Percentiles rank a stretch among this genome's conserved stretches.
These are phyloP conservation scores for Percopsis transmontana DNA, from an alignment of 2,113 vertebrate species.

Conservation along the genomic window DNA sequence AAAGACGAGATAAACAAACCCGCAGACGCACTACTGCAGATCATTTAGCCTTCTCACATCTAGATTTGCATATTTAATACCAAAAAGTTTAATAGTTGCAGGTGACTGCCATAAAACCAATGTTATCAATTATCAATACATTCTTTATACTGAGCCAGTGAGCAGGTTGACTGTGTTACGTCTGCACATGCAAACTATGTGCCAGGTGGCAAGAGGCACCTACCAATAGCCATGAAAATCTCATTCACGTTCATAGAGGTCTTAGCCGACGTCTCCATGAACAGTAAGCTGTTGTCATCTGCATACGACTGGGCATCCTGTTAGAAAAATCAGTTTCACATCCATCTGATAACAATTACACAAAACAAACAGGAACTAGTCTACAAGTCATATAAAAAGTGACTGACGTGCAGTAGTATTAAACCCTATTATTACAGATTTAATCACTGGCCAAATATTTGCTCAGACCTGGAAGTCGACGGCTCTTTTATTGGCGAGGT, in stretches of 20 bases:
- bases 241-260: conserved; percentile 98
- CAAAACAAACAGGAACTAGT: too few species aligned
- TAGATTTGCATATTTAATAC: neutral
- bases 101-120: neutral
- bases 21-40: too few species aligned
- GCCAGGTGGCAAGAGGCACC: conserved; percentile 51
- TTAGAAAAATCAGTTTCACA: conserved; percentile 34
- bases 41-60: too few species aligned
- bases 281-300: conserved; percentile 98
- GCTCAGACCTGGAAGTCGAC: conserved; percentile 93
- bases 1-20: neutral
- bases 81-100: too few species aligned
- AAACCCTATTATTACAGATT: too few species aligned
- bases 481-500: conserved; percentile 95
- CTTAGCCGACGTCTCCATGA: conserved; percentile 98
- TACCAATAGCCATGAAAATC: conserved; percentile 99
- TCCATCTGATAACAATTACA: neutral
- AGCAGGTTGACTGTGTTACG: neutral
- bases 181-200: neutral
- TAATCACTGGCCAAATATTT: conserved; percentile 10
- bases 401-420: too few species aligned
- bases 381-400: neutral
- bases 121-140: neutral
- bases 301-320: conserved; percentile 97
- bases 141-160: neutral